Evolutionary conservation across 2,113 vertebrate species (phyloP), one percentile per base, ranked within the genome.

Genomic region (Etheostoma spectabile): DNA sequence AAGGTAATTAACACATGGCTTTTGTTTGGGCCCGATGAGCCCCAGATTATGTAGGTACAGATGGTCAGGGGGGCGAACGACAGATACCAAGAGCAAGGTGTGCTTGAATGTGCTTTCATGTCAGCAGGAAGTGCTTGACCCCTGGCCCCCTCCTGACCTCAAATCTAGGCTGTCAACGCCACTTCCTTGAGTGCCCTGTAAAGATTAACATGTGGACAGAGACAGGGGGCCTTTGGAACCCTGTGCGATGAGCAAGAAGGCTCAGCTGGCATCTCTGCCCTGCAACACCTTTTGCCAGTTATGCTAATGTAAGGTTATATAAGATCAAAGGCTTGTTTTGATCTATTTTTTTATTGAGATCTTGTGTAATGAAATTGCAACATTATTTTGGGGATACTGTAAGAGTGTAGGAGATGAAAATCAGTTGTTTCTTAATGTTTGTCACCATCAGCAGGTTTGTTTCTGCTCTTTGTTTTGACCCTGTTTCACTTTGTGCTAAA

Each of bases 1-100:
- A 95, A 95, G 93, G 91, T 94, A 94, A 95, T 94, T 94, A 95
- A 94, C 95, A 95, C 94, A 94, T 94, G 94, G 94, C 88, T 94
- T 94, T 93, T 94, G 94, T 95, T 95, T 94, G 87, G 91, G 82
- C 83, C 85, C 88, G 90, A 94, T 92, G 89, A 92, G 89, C 89
- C 87, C 93, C 93, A 93, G 93, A 94, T 94, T 93, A 93, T 93
- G 92, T 87, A 89, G 93, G 92, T 93, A 87, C 94, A 94, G 95
- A 94, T 95, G 94, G 91, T 83, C 66, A 19, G 87, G 66, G 72
- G 87, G 82, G 84, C 30, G 71, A 85, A 86, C 80, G 74, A 88
- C 74, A 91, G 91, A 93, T 91, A 93, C 87, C 61, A 76, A 93
- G 92, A 93, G 93, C 91, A 94, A 95, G 94, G 94, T 95, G 94